These are phyloP conservation scores for Ciona savignyi DNA, from an alignment of 23 tunicate species.

Conservation along the genomic window DNA sequence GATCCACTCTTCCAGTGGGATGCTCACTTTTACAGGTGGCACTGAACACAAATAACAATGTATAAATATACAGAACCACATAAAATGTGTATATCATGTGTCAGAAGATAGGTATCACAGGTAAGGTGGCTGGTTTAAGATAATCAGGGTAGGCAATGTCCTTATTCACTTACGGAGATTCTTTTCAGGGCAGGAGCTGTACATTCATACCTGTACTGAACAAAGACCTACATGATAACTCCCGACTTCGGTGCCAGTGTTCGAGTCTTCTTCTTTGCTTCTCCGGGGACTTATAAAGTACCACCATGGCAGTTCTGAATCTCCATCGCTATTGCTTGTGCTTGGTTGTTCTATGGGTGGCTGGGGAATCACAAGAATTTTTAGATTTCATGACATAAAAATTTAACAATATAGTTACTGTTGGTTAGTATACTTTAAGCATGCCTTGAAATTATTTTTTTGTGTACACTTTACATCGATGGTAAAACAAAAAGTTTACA, in stretches of 20 bases:
- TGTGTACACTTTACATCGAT: not conserved
- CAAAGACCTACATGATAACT: constrained; percentile 46
- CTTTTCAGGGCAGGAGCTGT: too few species aligned
- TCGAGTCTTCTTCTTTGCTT: constrained; percentile 11
- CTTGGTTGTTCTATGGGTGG: not conserved
- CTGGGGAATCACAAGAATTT: not conserved
- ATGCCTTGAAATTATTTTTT: not conserved
- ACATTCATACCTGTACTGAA: too few species aligned
- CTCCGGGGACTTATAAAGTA: constrained; percentile 34
- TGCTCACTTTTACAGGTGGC: too few species aligned
- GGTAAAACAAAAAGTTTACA: not conserved
- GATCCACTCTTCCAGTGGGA: too few species aligned
- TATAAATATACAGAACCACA: too few species aligned
- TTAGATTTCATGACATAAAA: not conserved
- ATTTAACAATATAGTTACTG: not conserved
- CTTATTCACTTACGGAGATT: too few species aligned
- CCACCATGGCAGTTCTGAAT: constrained; percentile 75
- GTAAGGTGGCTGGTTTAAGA: too few species aligned
- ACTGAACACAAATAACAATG: too few species aligned
- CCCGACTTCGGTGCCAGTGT: constrained; percentile 35
- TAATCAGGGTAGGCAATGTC: too few species aligned
- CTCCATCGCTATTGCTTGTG: not conserved
- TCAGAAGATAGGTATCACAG: too few species aligned
- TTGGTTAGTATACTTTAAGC: not conserved
- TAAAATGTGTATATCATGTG: too few species aligned